Percentiles rank a stretch among this genome's conserved stretches.
Evolutionary conservation across 2,888 invertebrate genomes (phyloP).

Genomic region (Pecten maximus): DNA sequence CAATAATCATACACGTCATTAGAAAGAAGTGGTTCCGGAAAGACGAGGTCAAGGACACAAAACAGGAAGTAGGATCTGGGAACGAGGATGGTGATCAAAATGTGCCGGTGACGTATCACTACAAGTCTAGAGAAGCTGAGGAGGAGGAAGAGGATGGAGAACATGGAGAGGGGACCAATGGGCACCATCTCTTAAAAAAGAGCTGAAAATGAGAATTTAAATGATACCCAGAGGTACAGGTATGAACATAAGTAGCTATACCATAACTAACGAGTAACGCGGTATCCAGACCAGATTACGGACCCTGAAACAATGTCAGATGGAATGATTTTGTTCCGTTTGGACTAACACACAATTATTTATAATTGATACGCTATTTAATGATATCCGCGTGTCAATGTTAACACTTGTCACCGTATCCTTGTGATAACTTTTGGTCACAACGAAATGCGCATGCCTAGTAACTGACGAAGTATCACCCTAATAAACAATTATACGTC

Average conservation of each 20-base stretch:
- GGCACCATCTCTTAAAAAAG: neutral
- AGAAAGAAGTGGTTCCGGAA: conserved; percentile 63
- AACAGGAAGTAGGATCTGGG: neutral
- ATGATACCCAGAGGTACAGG: no score
- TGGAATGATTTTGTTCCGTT: neutral
- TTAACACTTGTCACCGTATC: no score
- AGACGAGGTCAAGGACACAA: conserved; percentile 44
- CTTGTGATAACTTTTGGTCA: no score
- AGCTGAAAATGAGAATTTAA: neutral
- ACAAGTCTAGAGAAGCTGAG: neutral
- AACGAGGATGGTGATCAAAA: neutral
- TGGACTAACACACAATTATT: neutral
- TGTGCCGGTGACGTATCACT: neutral
- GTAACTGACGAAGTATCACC: no score
- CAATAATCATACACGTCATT: conserved; percentile 64
- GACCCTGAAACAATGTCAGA: no score
- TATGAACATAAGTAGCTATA: no score
- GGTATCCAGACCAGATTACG: no score
- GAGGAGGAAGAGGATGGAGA: neutral
- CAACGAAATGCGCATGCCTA: no score
- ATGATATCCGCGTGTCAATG: no score
- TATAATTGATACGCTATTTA: neutral
- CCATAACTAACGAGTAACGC: no score
- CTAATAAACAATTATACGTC: no score
- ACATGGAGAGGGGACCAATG: neutral